Percentiles rank a stretch among this genome's conserved stretches.
These are phyloP conservation scores for Melanerpes formicivorus DNA, from an alignment of 2,113 vertebrate species.

Conservation along the genomic window DNA sequence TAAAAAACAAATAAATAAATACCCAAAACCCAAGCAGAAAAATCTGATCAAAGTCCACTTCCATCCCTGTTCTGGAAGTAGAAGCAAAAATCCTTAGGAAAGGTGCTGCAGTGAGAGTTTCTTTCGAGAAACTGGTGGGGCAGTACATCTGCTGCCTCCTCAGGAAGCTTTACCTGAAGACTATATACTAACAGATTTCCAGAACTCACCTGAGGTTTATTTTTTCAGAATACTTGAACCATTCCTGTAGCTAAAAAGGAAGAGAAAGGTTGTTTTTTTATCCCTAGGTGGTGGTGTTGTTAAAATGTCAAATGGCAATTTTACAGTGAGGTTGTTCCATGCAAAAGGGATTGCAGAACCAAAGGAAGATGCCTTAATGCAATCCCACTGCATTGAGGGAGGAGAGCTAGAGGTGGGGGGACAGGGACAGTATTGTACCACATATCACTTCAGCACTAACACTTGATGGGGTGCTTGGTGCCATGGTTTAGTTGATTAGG, in stretches of 20 bases:
- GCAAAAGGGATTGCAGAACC: not conserved
- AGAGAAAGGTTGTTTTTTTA: not conserved
- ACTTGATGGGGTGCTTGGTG: too few relatives aligned
- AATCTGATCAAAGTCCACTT: not conserved
- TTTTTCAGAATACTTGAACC: not conserved
- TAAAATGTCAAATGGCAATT: conserved; percentile 7
- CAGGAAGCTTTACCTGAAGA: not conserved
- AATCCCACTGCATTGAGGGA: accelerated
- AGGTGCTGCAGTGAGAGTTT: not conserved
- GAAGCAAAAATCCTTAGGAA: conserved; percentile 19
- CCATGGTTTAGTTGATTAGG: too few relatives aligned
- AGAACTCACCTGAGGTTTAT: conserved; percentile 10
- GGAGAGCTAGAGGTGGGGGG: not conserved
- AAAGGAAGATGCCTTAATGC: not conserved
- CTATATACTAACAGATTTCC: conserved; percentile 38
- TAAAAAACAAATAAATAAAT: not conserved
- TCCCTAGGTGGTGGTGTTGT: conserved; percentile 4
- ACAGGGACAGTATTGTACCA: not conserved
- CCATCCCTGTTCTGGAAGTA: not conserved
- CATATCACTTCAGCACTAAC: conserved; percentile 40
- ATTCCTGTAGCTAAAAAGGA: not conserved
- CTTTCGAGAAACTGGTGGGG: conserved; percentile 7
- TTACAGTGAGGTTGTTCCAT: not conserved
- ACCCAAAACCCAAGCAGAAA: not conserved
- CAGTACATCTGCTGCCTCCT: conserved; percentile 1